Evolutionary conservation across 2,888 invertebrate genomes (phyloP).

Genomic region (Smittia aterrima): DNA sequence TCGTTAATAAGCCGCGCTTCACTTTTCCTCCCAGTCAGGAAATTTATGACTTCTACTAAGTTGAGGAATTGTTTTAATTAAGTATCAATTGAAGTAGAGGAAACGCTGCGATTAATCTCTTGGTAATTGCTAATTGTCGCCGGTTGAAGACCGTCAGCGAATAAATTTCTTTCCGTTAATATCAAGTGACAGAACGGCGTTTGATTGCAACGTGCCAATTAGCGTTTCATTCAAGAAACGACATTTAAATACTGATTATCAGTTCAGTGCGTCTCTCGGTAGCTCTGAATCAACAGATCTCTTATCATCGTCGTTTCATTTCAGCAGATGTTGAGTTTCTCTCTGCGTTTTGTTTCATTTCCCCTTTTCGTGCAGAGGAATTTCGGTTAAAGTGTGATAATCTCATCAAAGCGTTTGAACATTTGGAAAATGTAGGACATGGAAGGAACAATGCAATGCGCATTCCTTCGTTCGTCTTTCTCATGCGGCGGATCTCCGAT

Average conservation of each 20-base stretch:
- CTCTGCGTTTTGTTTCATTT: no score
- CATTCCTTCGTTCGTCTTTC: slow-evolving; percentile 20
- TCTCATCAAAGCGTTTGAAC: slow-evolving; percentile 27
- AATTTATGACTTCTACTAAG: background rate
- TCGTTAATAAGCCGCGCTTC: background rate
- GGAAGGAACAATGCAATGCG: background rate
- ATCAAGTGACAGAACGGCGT: background rate
- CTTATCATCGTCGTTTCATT: slow-evolving; percentile 33
- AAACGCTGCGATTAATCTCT: background rate
- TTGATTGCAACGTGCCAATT: slow-evolving; percentile 34
- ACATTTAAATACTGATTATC: background rate
- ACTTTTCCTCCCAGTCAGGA: background rate
- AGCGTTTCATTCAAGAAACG: background rate
- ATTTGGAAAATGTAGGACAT: slow-evolving; percentile 30
- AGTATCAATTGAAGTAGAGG: background rate
- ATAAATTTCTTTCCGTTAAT: background rate
- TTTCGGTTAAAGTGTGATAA: slow-evolving; percentile 37
- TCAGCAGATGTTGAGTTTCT: background rate
- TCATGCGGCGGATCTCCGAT: background rate
- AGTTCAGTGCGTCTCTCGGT: background rate
- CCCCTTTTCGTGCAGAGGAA: no score
- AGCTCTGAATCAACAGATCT: background rate
- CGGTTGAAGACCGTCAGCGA: background rate
- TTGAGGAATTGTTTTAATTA: background rate
- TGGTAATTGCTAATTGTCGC: background rate